Base-by-base conservation (phyloP, 92 coral and sea anemone genomes). In the Epizoanthus ramosus region DNA sequence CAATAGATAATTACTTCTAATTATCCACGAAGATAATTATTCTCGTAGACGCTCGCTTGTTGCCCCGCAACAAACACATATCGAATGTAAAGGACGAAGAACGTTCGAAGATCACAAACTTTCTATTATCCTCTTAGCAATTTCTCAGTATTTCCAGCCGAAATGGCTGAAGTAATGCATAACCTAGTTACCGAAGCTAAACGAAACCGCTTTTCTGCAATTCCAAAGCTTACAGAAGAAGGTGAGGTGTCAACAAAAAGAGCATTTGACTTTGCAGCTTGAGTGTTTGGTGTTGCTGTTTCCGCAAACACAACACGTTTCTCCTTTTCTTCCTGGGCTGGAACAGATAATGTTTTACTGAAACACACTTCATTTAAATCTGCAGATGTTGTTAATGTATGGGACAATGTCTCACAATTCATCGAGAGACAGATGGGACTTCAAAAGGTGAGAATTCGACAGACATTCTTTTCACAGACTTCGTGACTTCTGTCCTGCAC, bases 211-310 rank as follows among this genome's bases (percentile, higher is more conserved):
- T 95, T 91, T 85, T 93, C 98, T 25, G 93, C 96, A 57, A 95
- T 95, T 83, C 94, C 98, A 68, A 95, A 92, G 85, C 97, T 95
- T 14, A 87, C 92, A 15, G 98, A 91, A 85, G 98, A 95, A 91
- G 98, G 98, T 93, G 80, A 52, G 81, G 13, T 12, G 16, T 41
- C 17, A 19, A 43, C 57, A n/a, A 77, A 77, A 77, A 56, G 71
- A 6, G 82, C 72, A 58, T 60, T 50, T 73, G 73, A 28, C 63
- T 59, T 37, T 60, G 37, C 64, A 43, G 59, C 52, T 14, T 17
- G 24, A 14, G 68, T 21, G 8, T 35, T 68, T 31, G 37, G 35
- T 15, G 35, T 37, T 22, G 69, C 10, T 68, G 50, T 17, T 77
- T 77, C 43, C 69, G 22, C 82, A 77, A 77, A 77, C 82, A 61